Evolutionary conservation across 2,888 invertebrate genomes (phyloP), one percentile per base, ranked within the genome.

Genomic region (Mesorhabditis spiculigera): DNA sequence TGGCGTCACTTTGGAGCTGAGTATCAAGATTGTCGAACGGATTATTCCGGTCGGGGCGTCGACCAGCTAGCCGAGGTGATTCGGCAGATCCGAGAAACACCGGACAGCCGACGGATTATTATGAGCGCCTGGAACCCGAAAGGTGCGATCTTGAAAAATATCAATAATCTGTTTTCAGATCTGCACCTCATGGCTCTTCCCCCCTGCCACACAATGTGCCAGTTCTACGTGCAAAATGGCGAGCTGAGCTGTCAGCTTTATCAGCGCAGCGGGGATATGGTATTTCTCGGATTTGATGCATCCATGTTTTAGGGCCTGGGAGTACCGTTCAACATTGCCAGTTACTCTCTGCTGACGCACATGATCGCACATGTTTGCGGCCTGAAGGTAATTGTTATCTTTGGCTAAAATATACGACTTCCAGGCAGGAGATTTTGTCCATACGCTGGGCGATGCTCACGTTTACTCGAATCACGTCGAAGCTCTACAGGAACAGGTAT

Each of bases 251-350:
- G 95, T 84, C 92, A 94, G 81, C 87, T 97, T 77, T 96, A 96
- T 86, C 97, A 98, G 87, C 90, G 97, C 76, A 95, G 95, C 81
- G 97, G 94, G 5, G 97, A 98, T 86, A 93, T 97, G 92, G 95
- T 95, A 4, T 67, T 61, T 41, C 10, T 58, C 5, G 5, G 5
- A 67, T 10, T 5, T 10, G 42, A 62, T 42, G 8, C 41, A 28
- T 41, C 5, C 10, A 16, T 10, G 16, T 70, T 79, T 44, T 67
- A 89, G 88, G 89, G 89, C 65, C 89, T 97, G 3, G 97, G 97
- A n/a, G 95, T 96, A 0, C 96, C 96, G 10, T 97, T 97, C 87
- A 97, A 97, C 87, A 94, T 98, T 81, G 96, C 97, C 66, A 95
- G 95, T 81, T 98, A 97, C 87, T 90, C 96, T 2, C 87, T 97